Evolutionary conservation across 2,888 invertebrate species (phyloP).

Genomic region (Salticus scenicus): DNA sequence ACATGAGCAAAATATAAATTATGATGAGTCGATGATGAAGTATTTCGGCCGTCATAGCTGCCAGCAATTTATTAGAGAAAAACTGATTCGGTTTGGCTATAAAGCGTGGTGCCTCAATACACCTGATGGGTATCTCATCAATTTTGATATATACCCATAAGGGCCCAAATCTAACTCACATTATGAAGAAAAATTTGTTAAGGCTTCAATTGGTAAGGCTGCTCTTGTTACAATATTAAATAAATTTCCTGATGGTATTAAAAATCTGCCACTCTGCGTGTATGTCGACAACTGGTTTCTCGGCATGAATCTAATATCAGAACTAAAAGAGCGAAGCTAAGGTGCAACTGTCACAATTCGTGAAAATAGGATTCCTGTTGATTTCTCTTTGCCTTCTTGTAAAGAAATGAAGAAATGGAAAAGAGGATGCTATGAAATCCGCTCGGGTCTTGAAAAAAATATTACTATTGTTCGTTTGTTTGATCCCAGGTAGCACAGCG

Average conservation of each 20-base stretch:
- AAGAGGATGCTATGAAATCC: slow-evolving; percentile 1
- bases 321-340: neutral
- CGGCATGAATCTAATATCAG: neutral
- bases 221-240: neutral
- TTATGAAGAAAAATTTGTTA: slow-evolving; percentile 2
- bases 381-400: neutral
- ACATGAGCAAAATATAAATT: neutral
- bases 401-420: slow-evolving; percentile 4
- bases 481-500: no score
- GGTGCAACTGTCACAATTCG: neutral
- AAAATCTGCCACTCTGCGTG: neutral
- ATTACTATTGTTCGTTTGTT: neutral
- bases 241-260: slow-evolving; percentile 1
- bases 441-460: neutral
- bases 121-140: slow-evolving; percentile 5
- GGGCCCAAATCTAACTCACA: neutral
- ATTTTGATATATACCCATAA: slow-evolving; percentile 1
- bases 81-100: slow-evolving; percentile 1
- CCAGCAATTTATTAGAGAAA: neutral
- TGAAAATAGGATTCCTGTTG: neutral
- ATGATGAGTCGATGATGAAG: slow-evolving; percentile 12
- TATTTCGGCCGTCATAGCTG: slow-evolving; percentile 17
- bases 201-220: neutral
- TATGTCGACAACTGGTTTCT: slow-evolving; percentile 10
- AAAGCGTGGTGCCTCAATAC: no score